These are phyloP conservation scores for Capitulum mitella DNA, from an alignment of 2,888 invertebrate genomes.

Conservation along the genomic window DNA sequence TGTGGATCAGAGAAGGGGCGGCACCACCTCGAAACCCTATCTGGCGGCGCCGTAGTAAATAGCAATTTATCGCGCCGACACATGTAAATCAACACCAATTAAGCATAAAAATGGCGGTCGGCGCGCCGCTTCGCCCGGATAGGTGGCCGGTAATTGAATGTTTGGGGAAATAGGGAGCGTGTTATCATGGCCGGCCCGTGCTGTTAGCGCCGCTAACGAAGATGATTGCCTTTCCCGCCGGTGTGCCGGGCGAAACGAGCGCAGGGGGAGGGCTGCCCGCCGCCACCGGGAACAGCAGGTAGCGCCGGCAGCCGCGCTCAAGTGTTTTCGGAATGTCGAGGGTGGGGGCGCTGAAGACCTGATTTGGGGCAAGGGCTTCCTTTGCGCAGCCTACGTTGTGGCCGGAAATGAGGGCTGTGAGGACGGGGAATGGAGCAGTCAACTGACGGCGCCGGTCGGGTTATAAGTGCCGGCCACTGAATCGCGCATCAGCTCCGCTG, in stretches of 20 bases:
- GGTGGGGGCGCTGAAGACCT: background rate
- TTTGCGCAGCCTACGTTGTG: too few species aligned
- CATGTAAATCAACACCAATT: slow-evolving; percentile 24
- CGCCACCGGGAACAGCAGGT: background rate
- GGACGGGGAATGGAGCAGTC: too few species aligned
- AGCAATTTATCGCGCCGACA: slow-evolving; percentile 13
- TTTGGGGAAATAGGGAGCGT: background rate
- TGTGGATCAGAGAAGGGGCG: background rate
- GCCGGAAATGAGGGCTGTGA: too few species aligned
- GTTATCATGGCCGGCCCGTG: background rate
- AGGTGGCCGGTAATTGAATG: background rate
- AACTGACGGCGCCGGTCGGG: too few species aligned
- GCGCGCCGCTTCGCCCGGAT: background rate
- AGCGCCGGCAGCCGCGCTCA: background rate
- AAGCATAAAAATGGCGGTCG: slow-evolving; percentile 8
- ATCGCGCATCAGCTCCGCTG: background rate
- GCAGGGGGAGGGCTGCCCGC: background rate
- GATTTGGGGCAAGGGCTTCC: background rate
- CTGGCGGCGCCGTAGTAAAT: background rate
- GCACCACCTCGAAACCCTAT: background rate
- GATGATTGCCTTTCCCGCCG: background rate
- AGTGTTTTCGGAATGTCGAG: slow-evolving; percentile 12
- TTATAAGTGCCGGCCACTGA: background rate
- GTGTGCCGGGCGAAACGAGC: background rate
- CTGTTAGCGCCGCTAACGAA: slow-evolving; percentile 13